Conservation (phyloP, 2,113 vertebrate genomes). For the Peromyscus californicus region DNA sequence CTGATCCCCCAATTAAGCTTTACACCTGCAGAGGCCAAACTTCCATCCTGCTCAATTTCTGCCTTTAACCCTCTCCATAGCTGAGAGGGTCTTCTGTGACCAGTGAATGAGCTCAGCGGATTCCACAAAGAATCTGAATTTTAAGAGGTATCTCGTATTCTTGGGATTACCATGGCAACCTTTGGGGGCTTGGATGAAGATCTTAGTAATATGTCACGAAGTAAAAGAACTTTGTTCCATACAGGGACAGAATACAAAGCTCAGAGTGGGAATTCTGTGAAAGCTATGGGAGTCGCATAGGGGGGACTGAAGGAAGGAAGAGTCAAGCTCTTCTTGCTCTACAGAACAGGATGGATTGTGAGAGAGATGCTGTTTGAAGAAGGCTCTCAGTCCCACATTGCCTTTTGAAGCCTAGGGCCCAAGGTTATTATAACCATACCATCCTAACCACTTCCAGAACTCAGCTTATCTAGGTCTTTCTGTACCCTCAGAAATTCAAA, state of each 20-base stretch:
- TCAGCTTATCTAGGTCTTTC: background rate
- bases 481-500: background rate
- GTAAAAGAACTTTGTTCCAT: background rate
- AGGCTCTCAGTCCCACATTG: background rate
- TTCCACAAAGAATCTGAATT: background rate
- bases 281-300: background rate
- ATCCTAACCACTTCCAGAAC: background rate
- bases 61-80: conserved; percentile 27
- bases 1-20: conserved; percentile 76
- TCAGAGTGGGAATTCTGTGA: background rate
- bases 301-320: rapidly evolving
- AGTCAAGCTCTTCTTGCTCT: background rate
- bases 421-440: background rate
- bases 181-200: background rate
- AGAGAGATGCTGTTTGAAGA: background rate
- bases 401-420: background rate
- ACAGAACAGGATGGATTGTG: background rate
- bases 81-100: conserved; percentile 38
- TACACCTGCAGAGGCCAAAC: conserved; percentile 35
- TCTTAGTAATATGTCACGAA: background rate
- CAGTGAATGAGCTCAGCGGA: conserved; percentile 13
- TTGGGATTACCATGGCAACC: background rate
- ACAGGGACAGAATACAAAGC: background rate
- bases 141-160: conserved; percentile 1
- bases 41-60: background rate